Evolutionary conservation across 2,113 vertebrate species (phyloP).

Genomic region (Boulengeromyrus knoepffleri): DNA sequence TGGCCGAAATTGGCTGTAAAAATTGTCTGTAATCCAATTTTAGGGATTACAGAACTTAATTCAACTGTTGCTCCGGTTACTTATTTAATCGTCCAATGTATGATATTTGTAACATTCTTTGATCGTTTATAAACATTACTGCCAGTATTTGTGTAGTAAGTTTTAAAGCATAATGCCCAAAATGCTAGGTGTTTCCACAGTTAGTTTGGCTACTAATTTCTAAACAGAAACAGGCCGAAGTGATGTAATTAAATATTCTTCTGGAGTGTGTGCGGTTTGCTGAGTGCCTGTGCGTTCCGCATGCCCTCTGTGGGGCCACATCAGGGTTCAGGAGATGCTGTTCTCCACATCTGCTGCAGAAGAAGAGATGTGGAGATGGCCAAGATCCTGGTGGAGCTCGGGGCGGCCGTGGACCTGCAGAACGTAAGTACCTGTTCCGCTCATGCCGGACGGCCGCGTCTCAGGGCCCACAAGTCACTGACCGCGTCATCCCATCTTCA

Average conservation of each 20-base stretch:
- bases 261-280: neutral
- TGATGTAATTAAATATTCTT: neutral
- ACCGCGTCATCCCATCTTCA: neutral
- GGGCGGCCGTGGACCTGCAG: constrained; percentile 39
- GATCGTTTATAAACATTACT: too few relatives aligned
- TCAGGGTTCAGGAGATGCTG: constrained; percentile 43
- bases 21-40: too few relatives aligned
- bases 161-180: too few relatives aligned
- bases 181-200: too few relatives aligned
- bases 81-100: too few relatives aligned
- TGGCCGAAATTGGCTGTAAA: too few relatives aligned
- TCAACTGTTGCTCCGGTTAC: too few relatives aligned
- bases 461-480: neutral
- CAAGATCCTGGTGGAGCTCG: constrained; percentile 44
- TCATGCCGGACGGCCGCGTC: neutral
- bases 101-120: too few relatives aligned
- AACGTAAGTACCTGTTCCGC: constrained; percentile 39
- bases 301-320: neutral
- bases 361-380: constrained; percentile 42
- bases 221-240: neutral
- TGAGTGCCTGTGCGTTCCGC: neutral
- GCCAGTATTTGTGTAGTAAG: too few relatives aligned
- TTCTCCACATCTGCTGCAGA: constrained; percentile 44
- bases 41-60: too few relatives aligned
- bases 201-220: too few relatives aligned